Percentiles rank a stretch among this genome's conserved stretches.
phyloP scores from a whole-genome alignment of 2,888 invertebrate genomes.

The Nudaria mundana region DNA sequence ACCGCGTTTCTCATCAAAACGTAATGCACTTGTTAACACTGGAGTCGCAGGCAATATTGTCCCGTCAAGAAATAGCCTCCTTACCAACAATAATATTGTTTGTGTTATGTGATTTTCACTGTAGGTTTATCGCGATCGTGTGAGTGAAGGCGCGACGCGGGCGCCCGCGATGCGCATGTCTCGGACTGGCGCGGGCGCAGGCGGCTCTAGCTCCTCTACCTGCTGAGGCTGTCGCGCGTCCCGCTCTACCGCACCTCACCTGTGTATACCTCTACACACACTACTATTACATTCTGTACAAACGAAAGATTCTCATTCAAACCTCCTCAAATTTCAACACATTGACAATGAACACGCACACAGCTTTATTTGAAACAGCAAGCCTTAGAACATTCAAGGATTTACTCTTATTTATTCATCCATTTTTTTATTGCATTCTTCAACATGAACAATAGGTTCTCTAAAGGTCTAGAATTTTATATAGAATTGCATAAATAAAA shows the following conservation, averaged over 20 bases:
- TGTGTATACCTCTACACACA: conserved; percentile 44
- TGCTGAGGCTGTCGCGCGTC: conserved; percentile 56
- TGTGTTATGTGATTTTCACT: conserved; percentile 47
- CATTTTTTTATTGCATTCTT: conserved; percentile 7
- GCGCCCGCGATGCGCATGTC: conserved; percentile 64
- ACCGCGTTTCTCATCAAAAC: conserved; percentile 30
- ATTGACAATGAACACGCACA: conserved; percentile 6
- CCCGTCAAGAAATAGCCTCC: conserved; percentile 9
- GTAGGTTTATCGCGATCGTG: conserved; percentile 44
- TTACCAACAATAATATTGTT: conserved; percentile 30
- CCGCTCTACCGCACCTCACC: conserved; percentile 51
- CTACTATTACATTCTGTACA: conserved; percentile 19
- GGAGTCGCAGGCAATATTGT: too few species aligned
- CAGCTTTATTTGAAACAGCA: conserved; percentile 6
- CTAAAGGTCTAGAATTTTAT: too few species aligned
- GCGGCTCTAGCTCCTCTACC: conserved; percentile 46
- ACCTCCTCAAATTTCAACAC: conserved; percentile 13
- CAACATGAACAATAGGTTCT: conserved; percentile 1
- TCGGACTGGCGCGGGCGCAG: conserved; percentile 51
- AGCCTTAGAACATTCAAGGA: conserved; percentile 10
- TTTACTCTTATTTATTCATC: conserved; percentile 19
- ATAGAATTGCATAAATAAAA: too few species aligned
- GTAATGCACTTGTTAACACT: conserved; percentile 37
- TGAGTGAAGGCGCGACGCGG: conserved; percentile 48
- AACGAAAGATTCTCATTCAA: conserved; percentile 33